Conservation (phyloP, 2,888 invertebrate genomes). For the Eupithecia dodoneata region DNA sequence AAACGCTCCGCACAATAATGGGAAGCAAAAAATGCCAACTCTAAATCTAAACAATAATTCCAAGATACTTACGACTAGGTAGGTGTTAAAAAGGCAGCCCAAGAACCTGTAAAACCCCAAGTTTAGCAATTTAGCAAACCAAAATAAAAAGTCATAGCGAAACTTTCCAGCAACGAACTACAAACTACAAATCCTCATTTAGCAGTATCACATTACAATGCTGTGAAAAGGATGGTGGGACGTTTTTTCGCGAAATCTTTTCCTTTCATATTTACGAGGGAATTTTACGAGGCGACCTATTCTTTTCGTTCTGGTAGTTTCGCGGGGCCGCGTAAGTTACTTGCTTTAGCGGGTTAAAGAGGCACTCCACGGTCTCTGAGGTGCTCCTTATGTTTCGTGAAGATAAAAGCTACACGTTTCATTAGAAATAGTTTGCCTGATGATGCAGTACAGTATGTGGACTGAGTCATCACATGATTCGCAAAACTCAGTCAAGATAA, state of each 20-base stretch:
- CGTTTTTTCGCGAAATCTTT: conserved; percentile 65
- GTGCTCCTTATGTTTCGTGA: too few relatives aligned
- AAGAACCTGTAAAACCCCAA: neutral
- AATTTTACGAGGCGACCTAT: conserved; percentile 74
- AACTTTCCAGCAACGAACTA: conserved; percentile 35
- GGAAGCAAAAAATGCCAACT: neutral
- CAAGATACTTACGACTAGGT: neutral
- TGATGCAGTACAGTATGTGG: too few relatives aligned
- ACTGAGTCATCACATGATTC: too few relatives aligned
- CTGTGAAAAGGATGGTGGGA: conserved; percentile 55
- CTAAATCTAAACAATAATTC: neutral
- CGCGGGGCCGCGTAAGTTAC: conserved; percentile 43
- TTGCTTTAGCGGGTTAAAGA: conserved; percentile 22
- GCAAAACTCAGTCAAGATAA: too few relatives aligned
- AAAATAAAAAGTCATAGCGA: conserved; percentile 8
- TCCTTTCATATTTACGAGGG: conserved; percentile 74
- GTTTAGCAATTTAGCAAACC: neutral
- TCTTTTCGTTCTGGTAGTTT: conserved; percentile 64
- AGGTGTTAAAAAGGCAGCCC: neutral
- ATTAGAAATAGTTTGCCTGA: too few relatives aligned
- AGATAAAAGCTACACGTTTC: too few relatives aligned
- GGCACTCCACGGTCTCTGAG: neutral
- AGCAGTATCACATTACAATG: conserved; percentile 56
- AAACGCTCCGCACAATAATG: neutral
- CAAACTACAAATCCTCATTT: conserved; percentile 49